phyloP scores from a whole-genome alignment of 92 coral and sea anemone species.

The Zoanthus gigantus region DNA sequence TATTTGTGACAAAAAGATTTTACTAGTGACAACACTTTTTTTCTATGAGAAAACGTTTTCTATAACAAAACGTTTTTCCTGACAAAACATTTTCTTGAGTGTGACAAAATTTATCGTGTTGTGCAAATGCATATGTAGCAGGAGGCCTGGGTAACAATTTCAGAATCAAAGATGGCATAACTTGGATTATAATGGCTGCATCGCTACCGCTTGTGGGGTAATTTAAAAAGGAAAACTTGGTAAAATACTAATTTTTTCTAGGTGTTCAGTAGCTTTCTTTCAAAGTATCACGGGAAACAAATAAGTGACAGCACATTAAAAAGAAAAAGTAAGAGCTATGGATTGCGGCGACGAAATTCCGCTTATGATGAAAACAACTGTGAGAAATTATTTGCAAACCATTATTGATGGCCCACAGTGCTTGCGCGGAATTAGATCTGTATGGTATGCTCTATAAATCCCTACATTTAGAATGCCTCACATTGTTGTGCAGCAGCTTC shows the following conservation, averaged over 20 bases:
- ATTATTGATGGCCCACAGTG: slow-evolving; percentile 59
- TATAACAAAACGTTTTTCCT: no score
- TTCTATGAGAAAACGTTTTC: no score
- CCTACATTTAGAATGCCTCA: slow-evolving; percentile 27
- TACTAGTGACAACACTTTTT: no score
- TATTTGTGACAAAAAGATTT: no score
- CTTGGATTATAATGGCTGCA: neutral
- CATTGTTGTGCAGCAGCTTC: slow-evolving; percentile 45
- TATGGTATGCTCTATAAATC: slow-evolving; percentile 65
- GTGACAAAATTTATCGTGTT: no score
- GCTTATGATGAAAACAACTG: slow-evolving; percentile 27
- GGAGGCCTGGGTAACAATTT: no score
- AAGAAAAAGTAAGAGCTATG: slow-evolving; percentile 33
- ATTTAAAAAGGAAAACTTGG: neutral
- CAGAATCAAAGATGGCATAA: no score
- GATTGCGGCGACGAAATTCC: slow-evolving; percentile 49
- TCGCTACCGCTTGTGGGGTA: neutral
- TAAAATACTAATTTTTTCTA: neutral
- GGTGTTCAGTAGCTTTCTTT: slow-evolving; percentile 41
- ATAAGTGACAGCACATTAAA: slow-evolving; percentile 57
- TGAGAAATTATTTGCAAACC: slow-evolving; percentile 48
- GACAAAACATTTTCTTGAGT: no score
- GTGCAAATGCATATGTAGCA: no score
- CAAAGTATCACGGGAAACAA: slow-evolving; percentile 52
- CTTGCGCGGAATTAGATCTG: slow-evolving; percentile 63